Evolutionary conservation across 2,113 vertebrate species (phyloP).

Genomic region (Podilymbus podiceps): DNA sequence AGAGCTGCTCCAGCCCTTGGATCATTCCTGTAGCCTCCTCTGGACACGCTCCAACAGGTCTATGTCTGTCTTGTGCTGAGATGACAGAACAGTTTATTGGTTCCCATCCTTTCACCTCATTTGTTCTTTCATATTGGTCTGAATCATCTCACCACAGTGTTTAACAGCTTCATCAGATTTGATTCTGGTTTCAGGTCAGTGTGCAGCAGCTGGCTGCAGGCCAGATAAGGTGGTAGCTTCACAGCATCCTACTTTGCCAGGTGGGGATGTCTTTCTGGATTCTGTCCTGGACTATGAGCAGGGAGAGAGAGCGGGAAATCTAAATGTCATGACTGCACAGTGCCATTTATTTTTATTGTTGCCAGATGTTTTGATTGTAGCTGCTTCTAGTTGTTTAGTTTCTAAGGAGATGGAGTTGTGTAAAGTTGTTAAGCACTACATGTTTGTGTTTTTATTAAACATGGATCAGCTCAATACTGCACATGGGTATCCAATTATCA

Average conservation of each 20-base stretch:
- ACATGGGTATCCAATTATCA: neutral
- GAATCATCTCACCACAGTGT: neutral
- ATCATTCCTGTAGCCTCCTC: neutral
- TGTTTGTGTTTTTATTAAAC: neutral
- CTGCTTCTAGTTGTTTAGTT: neutral
- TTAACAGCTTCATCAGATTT: neutral
- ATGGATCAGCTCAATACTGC: neutral
- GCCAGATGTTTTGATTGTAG: neutral
- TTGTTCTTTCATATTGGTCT: neutral
- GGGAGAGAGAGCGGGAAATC: neutral
- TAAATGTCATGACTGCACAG: neutral
- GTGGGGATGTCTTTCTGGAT: neutral
- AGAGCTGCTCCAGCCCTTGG: neutral
- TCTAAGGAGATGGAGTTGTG: neutral
- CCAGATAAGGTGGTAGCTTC: neutral
- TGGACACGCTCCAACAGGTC: neutral
- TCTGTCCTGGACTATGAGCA: no score
- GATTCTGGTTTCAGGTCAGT: neutral
- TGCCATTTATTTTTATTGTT: neutral
- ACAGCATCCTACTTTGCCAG: neutral
- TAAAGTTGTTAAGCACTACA: neutral
- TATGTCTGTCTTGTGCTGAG: neutral
- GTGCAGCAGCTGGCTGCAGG: neutral
- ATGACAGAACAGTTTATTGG: neutral
- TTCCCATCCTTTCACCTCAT: neutral